Evolutionary conservation across 2,113 vertebrate species (phyloP).

Genomic region (Raphicerus campestris): DNA sequence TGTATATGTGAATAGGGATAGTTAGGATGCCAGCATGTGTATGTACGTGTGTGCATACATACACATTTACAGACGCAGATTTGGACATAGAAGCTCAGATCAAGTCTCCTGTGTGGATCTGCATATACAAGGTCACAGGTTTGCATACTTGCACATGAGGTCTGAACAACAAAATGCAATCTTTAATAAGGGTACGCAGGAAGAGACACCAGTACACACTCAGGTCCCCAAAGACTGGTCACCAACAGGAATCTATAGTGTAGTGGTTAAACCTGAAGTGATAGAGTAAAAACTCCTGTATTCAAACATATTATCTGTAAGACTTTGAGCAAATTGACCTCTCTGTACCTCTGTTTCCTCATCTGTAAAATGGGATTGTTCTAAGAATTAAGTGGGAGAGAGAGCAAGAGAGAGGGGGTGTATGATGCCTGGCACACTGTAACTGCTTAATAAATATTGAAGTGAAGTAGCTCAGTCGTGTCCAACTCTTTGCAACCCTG

Average conservation of each 20-base stretch:
- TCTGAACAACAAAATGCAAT: neutral
- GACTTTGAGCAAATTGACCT: neutral
- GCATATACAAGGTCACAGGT: neutral
- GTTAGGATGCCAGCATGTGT: rapidly evolving
- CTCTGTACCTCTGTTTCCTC: neutral
- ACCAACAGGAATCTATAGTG: neutral
- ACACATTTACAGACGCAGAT: neutral
- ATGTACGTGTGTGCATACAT: neutral
- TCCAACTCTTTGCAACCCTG: too few relatives aligned
- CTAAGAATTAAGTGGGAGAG: neutral
- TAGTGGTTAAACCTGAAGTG: neutral
- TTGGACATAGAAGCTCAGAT: neutral
- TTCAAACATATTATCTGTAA: neutral
- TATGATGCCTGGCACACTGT: neutral
- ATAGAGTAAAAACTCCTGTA: neutral
- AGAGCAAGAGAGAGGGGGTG: neutral
- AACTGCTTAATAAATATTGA: neutral
- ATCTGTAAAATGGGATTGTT: neutral
- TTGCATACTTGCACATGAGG: neutral
- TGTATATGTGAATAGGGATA: neutral
- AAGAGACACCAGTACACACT: neutral
- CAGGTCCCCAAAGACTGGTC: neutral
- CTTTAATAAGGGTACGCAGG: neutral
- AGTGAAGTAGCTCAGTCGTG: too few relatives aligned
- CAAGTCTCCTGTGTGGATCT: neutral